Evolutionary conservation across 2,113 vertebrate genomes (phyloP), one percentile per base, ranked within the genome.

Genomic region (Prinia subflava): DNA sequence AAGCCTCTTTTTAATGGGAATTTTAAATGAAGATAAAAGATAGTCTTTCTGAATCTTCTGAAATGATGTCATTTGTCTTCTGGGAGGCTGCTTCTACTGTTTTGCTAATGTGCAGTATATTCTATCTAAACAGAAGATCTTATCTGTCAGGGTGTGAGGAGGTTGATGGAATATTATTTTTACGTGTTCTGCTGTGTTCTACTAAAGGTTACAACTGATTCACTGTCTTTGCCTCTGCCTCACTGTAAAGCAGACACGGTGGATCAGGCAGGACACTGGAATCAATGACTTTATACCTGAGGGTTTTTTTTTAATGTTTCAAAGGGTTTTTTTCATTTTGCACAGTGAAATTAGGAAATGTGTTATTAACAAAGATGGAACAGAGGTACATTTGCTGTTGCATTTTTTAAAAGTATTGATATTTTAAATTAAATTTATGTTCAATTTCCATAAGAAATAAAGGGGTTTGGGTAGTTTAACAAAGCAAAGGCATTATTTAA

Each of bases 21-120:
- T 88, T 81, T 76, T 76, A 89, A 84, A 70, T 65, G 65, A 79
- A 93, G 89, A 80, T 71, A 68, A 84, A 92, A 95, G 69, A 57
- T 90, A 56, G 37, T 60, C 55, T 80, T 88, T 89, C 85, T 90
- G 83, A 91, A 80, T 83, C 84, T 93, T 87, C 69, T 84, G 86
- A 90, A 93, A 83, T 94, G 6, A 77, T 94, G 49, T 60, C 15
- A 74, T 92, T 83, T 87, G 56, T 95, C 86, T 95, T 91, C 69
- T 59, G 56, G 20, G 50, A 87, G 35, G 53, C 67, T 83, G 42
- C 21, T 95, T 84, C 56, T 78, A 3, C 73, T 76, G 75, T 75
- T 89, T 74, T 69, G 69, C 64, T 63, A 56, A 84, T 89, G 64
- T 89, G 92, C 88, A 83, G 42, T 92, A 41, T 91, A 31, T 71